Conservation (phyloP, 2,113 vertebrate genomes). For the Diadophis punctatus region DNA sequence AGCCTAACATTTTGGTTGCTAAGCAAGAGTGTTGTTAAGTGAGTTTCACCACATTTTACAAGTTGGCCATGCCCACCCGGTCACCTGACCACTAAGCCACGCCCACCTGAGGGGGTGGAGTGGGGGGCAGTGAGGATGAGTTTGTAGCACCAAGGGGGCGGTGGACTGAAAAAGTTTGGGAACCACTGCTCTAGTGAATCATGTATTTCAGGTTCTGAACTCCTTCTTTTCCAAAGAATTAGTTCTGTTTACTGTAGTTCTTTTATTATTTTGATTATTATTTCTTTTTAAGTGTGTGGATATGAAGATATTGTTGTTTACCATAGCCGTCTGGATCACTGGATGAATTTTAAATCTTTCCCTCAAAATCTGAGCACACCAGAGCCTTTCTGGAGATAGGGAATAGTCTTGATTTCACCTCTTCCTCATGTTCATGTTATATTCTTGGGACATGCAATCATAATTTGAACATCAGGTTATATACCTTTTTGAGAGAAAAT, state of each 20-base stretch:
- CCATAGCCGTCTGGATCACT: background rate
- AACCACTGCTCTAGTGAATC: no score
- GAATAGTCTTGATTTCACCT: background rate
- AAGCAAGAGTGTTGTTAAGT: no score
- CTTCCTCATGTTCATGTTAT: background rate
- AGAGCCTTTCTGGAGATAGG: background rate
- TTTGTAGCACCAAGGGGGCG: no score
- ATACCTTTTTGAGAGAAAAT: background rate
- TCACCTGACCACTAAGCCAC: no score
- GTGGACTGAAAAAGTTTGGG: no score
- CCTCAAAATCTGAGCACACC: background rate
- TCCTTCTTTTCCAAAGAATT: background rate
- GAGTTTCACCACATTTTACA: no score
- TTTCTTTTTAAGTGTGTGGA: background rate
- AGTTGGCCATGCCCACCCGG: no score
- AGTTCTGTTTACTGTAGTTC: background rate
- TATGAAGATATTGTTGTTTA: background rate
- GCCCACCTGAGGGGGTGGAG: no score
- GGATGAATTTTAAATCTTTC: background rate
- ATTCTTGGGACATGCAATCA: no score
- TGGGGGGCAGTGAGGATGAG: no score
- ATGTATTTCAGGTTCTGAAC: background rate
- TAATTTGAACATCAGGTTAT: background rate
- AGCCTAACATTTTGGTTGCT: no score
- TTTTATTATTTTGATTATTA: background rate